A percentile compares a stretch with the other conserved stretches of the same genome.
These are phyloP conservation scores for Typhlomys cinereus DNA, from an alignment of 2,113 vertebrate genomes.

Conservation along the genomic window DNA sequence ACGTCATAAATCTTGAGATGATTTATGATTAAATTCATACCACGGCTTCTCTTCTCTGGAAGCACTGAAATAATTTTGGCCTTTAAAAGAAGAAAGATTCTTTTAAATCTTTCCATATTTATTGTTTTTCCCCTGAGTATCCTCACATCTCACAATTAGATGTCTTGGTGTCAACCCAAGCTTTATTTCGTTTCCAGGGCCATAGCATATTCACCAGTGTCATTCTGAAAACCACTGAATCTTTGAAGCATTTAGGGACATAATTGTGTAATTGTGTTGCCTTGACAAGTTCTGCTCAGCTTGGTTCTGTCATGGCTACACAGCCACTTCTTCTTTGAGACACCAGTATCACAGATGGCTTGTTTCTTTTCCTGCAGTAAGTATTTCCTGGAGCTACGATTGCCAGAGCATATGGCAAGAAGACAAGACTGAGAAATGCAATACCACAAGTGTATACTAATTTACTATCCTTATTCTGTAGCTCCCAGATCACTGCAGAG, in stretches of 20 bases:
- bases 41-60: neutral
- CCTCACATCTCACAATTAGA: neutral
- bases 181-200: neutral
- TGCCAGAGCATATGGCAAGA: neutral
- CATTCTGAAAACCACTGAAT: neutral
- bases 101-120: neutral
- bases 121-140: neutral
- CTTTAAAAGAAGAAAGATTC: constrained; percentile 12
- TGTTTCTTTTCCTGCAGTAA: neutral
- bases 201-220: neutral
- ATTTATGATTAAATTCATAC: neutral
- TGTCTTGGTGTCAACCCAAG: neutral
- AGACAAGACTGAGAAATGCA: neutral
- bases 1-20: neutral
- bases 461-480: neutral
- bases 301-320: neutral
- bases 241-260: neutral
- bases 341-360: neutral
- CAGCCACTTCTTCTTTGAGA: neutral
- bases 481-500: neutral
- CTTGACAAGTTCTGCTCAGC: neutral
- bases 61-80: neutral
- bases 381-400: neutral
- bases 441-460: neutral
- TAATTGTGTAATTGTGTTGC: neutral